Percentiles rank a stretch among this genome's conserved stretches.
Evolutionary conservation across 1,140 invertebrate species (phyloP).

Genomic region (Muscidifurax raptorellus): DNA sequence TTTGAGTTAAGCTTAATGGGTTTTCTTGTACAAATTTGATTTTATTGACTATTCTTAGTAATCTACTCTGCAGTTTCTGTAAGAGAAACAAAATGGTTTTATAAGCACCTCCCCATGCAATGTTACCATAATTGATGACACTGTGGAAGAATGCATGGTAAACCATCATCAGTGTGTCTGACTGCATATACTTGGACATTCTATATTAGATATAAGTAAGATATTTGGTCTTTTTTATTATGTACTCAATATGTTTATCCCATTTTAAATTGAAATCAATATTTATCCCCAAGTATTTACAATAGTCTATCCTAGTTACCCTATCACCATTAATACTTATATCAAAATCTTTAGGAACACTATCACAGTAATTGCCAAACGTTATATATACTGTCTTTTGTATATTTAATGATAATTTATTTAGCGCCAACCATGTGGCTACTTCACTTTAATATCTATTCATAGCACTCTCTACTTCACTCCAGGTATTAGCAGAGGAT

Average conservation of each 20-base stretch:
- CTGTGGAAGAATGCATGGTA: conserved; percentile 7
- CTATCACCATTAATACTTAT: not conserved
- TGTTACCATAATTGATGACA: not conserved
- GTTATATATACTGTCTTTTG: not conserved
- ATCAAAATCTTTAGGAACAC: not conserved
- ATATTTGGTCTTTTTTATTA: not conserved
- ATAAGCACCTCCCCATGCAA: not conserved
- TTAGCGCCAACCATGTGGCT: not conserved
- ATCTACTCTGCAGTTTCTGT: not conserved
- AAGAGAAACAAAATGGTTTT: not conserved
- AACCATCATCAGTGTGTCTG: not conserved
- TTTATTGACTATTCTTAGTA: not conserved
- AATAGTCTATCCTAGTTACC: not conserved
- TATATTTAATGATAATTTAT: not conserved
- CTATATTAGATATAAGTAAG: not conserved
- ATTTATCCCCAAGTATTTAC: not conserved
- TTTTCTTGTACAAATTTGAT: not conserved
- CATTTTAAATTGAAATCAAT: too few relatives aligned
- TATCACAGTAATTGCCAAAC: too few relatives aligned
- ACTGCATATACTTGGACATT: conserved; percentile 4
- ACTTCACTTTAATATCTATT: not conserved
- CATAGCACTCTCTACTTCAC: not conserved
- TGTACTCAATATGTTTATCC: not conserved
- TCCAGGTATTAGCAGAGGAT: not conserved
- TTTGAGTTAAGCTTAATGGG: not conserved